These are phyloP conservation scores for Semibalanus balanoides DNA, from an alignment of 1,140 invertebrate species.

Conservation along the genomic window DNA sequence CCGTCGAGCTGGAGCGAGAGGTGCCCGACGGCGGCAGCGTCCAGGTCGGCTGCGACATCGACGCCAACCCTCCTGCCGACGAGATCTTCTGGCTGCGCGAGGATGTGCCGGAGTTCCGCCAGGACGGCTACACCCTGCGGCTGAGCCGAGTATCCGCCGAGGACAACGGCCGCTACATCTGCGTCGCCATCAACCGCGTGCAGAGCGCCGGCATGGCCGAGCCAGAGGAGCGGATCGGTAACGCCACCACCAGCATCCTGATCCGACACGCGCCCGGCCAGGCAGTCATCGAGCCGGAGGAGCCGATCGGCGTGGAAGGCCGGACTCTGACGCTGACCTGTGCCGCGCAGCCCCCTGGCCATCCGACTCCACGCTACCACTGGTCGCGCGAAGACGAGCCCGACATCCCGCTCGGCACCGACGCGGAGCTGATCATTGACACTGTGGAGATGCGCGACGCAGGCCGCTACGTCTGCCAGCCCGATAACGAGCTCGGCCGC, in stretches of 20 bases:
- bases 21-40: slow-evolving; percentile 69
- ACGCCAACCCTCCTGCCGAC: slow-evolving; percentile 64
- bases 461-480: slow-evolving; percentile 76
- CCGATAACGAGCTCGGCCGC: slow-evolving; percentile 73
- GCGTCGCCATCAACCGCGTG: slow-evolving; percentile 65
- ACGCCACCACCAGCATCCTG: slow-evolving; percentile 58
- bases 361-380: slow-evolving; percentile 66
- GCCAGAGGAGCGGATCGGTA: slow-evolving; percentile 33
- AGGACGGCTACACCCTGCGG: slow-evolving; percentile 54
- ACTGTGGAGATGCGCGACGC: slow-evolving; percentile 32
- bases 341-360: slow-evolving; percentile 68
- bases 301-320: slow-evolving; percentile 69
- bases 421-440: slow-evolving; percentile 6
- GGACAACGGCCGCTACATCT: slow-evolving; percentile 71
- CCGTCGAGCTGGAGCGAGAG: slow-evolving; percentile 31
- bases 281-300: slow-evolving; percentile 62
- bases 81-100: slow-evolving; percentile 75
- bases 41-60: slow-evolving; percentile 69
- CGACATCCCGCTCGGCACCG: slow-evolving; percentile 54
- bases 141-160: slow-evolving; percentile 59
- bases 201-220: slow-evolving; percentile 43
- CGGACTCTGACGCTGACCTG: slow-evolving; percentile 70
- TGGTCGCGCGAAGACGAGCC: slow-evolving; percentile 57
- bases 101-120: slow-evolving; percentile 62
- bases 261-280: slow-evolving; percentile 74